phyloP scores from a whole-genome alignment of 2,113 vertebrate species.

The Suricata suricatta region DNA sequence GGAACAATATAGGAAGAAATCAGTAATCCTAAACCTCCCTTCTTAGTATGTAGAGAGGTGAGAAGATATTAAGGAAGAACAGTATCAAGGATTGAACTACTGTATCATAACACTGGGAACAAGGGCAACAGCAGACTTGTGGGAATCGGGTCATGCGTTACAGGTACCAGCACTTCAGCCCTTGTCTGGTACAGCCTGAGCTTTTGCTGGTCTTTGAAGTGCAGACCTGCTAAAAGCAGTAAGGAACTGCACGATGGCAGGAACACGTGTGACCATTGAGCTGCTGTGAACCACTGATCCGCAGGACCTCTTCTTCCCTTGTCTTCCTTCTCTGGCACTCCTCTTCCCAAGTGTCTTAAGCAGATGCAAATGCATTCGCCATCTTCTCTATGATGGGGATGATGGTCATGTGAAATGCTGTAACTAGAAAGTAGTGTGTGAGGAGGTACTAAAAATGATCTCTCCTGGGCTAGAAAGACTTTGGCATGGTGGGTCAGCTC shows the following conservation, averaged over 20 bases:
- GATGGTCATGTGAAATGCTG: background rate
- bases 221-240: background rate
- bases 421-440: background rate
- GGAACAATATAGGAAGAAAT: background rate
- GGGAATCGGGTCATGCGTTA: background rate
- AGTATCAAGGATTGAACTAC: slow-evolving; percentile 13
- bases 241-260: background rate
- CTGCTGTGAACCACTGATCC: background rate
- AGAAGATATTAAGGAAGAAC: background rate
- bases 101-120: slow-evolving; percentile 53
- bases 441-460: background rate
- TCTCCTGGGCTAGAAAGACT: background rate
- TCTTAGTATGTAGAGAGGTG: background rate
- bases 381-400: background rate
- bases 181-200: background rate
- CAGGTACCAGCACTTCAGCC: background rate
- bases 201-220: background rate
- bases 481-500: background rate
- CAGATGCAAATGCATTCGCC: background rate
- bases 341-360: slow-evolving; percentile 39
- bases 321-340: background rate
- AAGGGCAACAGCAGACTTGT: background rate
- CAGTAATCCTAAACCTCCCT: background rate
- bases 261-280: background rate
- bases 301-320: background rate